phyloP scores from a whole-genome alignment of 2,797 vertebrate species.

The Pyrocephalus nanus region DNA sequence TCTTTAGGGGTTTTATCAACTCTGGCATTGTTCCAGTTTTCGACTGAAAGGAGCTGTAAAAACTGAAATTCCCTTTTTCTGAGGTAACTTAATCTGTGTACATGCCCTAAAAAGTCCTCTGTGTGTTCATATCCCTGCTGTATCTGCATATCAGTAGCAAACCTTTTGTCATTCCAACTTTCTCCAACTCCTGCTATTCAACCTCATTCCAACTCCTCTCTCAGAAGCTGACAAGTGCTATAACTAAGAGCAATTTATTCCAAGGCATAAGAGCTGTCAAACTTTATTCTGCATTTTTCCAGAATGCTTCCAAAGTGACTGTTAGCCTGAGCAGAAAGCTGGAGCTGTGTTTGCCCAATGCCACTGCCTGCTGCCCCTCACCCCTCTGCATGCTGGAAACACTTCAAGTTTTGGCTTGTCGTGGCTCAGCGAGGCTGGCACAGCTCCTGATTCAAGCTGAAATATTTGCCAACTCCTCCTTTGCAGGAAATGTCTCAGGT shows the following conservation, averaged over 20 bases:
- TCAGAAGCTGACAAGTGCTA: not conserved
- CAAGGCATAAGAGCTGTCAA: not conserved
- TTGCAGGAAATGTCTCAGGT: slow-evolving; percentile 78
- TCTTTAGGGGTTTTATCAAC: not conserved
- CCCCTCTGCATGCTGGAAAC: slow-evolving; percentile 83
- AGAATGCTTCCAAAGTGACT: slow-evolving; percentile 71
- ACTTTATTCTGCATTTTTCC: not conserved
- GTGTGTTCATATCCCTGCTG: not conserved
- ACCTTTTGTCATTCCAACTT: not conserved
- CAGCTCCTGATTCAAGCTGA: slow-evolving; percentile 86
- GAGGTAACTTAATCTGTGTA: not conserved
- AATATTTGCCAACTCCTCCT: slow-evolving; percentile 80
- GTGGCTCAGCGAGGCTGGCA: slow-evolving; percentile 61
- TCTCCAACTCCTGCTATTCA: not conserved
- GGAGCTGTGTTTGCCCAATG: slow-evolving; percentile 77
- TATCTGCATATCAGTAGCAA: not conserved
- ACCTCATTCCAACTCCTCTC: not conserved
- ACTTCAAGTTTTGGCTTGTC: slow-evolving; percentile 85
- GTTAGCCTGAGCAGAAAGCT: slow-evolving; percentile 75
- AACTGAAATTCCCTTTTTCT: not conserved
- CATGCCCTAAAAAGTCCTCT: not conserved
- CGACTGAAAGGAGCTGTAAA: not conserved
- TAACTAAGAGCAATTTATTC: not conserved
- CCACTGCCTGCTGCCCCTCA: slow-evolving; percentile 77
- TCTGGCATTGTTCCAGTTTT: not conserved